Percentiles rank a stretch among this genome's conserved stretches.
These are phyloP conservation scores for Aleiodes testaceus DNA, from an alignment of 2,888 invertebrate species.

Conservation along the genomic window DNA sequence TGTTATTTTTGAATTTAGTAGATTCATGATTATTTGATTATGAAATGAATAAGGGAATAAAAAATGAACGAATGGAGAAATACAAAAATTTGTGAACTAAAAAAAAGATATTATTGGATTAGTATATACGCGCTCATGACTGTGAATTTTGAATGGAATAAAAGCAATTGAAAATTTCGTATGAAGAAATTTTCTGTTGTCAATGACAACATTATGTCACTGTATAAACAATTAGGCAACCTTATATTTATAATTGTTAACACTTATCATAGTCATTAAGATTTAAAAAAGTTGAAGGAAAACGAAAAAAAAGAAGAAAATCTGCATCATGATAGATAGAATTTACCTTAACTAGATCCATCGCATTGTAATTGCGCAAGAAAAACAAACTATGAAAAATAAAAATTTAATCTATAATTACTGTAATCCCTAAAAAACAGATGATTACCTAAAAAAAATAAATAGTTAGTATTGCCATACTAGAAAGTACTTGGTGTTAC, in stretches of 20 bases:
- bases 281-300: conserved; percentile 19
- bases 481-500: conserved; percentile 45
- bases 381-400: conserved; percentile 38
- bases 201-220: conserved; percentile 32
- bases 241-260: conserved; percentile 38
- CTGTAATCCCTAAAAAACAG: conserved; percentile 60
- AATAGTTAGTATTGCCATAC: conserved; percentile 68
- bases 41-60: too few relatives aligned
- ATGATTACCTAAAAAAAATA: conserved; percentile 57
- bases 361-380: conserved; percentile 3
- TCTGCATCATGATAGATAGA: conserved; percentile 22
- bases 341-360: conserved; percentile 8
- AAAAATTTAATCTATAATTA: conserved; percentile 69
- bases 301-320: conserved; percentile 13
- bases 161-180: neutral
- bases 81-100: neutral
- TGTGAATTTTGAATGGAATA: conserved; percentile 2
- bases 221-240: conserved; percentile 37
- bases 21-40: conserved; percentile 9
- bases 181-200: neutral
- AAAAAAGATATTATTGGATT: neutral
- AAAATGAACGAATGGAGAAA: neutral
- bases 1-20: conserved; percentile 2
- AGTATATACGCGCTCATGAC: conserved; percentile 17
- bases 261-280: conserved; percentile 32